These are phyloP conservation scores for Lamprologus lemairii DNA, from an alignment of 2,113 vertebrate genomes.

Conservation along the genomic window DNA sequence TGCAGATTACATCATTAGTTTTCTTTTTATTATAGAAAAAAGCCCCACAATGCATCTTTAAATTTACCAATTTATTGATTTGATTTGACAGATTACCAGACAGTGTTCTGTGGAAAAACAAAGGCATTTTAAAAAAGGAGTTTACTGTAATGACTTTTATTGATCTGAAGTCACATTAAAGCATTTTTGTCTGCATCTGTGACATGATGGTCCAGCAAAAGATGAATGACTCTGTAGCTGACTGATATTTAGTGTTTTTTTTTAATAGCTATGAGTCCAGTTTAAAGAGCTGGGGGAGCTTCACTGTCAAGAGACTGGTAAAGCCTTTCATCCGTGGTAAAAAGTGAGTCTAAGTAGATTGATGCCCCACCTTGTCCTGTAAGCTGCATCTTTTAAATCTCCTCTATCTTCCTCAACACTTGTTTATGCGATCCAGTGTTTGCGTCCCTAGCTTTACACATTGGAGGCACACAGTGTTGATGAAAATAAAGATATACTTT, in stretches of 20 bases:
- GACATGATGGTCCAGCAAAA: neutral
- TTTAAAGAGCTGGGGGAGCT: neutral
- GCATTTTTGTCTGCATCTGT: neutral
- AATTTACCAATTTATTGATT: neutral
- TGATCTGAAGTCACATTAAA: neutral
- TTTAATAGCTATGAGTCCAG: neutral
- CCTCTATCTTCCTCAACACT: neutral
- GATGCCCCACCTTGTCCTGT: neutral
- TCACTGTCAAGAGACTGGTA: neutral
- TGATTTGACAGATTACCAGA: neutral
- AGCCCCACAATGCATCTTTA: neutral
- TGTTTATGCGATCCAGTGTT: neutral
- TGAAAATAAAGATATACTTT: neutral
- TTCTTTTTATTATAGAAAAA: neutral
- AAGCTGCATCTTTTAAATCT: slow-evolving; percentile 10
- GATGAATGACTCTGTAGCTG: neutral
- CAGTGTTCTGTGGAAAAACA: neutral
- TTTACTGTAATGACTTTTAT: neutral
- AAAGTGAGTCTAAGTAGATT: neutral
- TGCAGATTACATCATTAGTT: neutral
- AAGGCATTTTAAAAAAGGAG: neutral
- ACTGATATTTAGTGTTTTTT: accelerated
- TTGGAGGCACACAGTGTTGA: slow-evolving; percentile 10
- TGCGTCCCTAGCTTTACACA: slow-evolving; percentile 39
- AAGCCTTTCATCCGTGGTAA: neutral